A percentile compares a stretch with the other conserved stretches of the same genome.
Evolutionary conservation across 2,797 vertebrate genomes (phyloP).

Genomic region (Pyrocephalus nanus): DNA sequence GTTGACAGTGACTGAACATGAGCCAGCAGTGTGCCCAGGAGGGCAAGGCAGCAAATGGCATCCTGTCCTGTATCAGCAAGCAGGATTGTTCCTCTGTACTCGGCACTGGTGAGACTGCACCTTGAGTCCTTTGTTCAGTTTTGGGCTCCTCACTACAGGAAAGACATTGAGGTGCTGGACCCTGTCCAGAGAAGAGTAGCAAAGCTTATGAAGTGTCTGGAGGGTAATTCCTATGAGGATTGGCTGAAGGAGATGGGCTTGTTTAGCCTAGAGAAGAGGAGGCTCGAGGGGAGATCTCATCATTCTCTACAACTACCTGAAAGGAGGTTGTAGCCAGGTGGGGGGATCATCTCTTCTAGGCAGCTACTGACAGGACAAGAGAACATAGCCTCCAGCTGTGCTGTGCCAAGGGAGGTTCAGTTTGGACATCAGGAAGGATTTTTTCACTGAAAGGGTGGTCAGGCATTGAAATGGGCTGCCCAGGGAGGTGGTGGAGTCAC

Average conservation of each 20-base stretch:
- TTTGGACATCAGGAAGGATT: neutral
- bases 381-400: neutral
- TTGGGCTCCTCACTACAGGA: neutral
- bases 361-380: neutral
- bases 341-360: neutral
- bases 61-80: neutral
- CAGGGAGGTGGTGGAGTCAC: neutral
- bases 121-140: fast-evolving
- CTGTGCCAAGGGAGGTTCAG: neutral
- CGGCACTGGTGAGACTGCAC: fast-evolving
- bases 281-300: neutral
- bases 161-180: neutral
- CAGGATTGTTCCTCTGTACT: neutral
- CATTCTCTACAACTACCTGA: neutral
- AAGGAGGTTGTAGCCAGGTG: neutral
- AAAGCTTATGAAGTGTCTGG: neutral
- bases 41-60: too few relatives aligned
- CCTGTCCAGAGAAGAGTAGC: neutral
- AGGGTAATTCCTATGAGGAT: neutral
- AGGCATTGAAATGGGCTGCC: neutral
- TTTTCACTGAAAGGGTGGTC: neutral
- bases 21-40: neutral
- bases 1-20: neutral
- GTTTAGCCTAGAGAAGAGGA: neutral
- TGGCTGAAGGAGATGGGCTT: neutral